Percentiles rank a stretch among this genome's conserved stretches.
Evolutionary conservation across 2,888 invertebrate species (phyloP).

Genomic region (Timema cristinae): DNA sequence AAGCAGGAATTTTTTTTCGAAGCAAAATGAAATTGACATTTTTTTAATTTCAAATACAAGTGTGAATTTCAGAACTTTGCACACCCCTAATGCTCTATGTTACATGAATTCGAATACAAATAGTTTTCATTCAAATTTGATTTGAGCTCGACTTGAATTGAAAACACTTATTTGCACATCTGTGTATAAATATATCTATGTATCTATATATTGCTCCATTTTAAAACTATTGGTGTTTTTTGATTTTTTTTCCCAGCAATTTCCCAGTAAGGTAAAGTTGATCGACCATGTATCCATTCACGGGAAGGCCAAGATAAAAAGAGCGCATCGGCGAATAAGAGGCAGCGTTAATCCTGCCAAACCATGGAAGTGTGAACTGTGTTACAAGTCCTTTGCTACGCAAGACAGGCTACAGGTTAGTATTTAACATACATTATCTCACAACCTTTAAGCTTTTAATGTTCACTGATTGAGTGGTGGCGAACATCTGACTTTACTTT

Average conservation of each 20-base stretch:
- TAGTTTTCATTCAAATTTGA: too few relatives aligned
- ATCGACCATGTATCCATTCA: slow-evolving; percentile 50
- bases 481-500: too few relatives aligned
- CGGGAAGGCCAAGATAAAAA: slow-evolving; percentile 36
- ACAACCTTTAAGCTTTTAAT: too few relatives aligned
- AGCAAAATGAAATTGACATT: too few relatives aligned
- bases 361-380: slow-evolving; percentile 58
- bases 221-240: not conserved
- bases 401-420: slow-evolving; percentile 55
- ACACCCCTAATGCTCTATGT: too few relatives aligned
- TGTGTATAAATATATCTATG: not conserved
- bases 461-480: too few relatives aligned
- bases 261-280: slow-evolving; percentile 44
- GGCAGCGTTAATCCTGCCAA: slow-evolving; percentile 42
- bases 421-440: not conserved
- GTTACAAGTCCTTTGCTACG: slow-evolving; percentile 61
- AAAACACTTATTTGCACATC: not conserved
- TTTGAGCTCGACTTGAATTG: not conserved
- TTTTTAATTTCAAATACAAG: too few relatives aligned
- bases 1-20: too few relatives aligned
- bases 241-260: slow-evolving; percentile 35
- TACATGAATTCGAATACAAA: too few relatives aligned
- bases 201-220: not conserved
- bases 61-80: too few relatives aligned
- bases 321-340: slow-evolving; percentile 12